Conservation (phyloP, 2,113 vertebrate species). For the Varanus salvator region DNA sequence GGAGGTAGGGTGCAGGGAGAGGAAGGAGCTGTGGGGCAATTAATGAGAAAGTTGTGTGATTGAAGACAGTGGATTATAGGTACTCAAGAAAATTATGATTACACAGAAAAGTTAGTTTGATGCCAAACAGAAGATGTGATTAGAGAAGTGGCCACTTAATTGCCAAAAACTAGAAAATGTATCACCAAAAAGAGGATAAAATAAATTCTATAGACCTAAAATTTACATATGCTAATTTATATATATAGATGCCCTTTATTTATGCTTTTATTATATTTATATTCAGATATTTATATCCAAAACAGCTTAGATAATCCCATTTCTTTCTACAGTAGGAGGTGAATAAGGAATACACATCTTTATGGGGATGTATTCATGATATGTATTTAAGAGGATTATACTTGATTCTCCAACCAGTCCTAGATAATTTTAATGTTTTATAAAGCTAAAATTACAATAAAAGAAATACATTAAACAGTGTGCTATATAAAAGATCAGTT, state of each 20-base stretch:
- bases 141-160: neutral
- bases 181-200: too few species aligned
- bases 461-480: neutral
- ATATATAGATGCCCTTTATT: too few species aligned
- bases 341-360: too few species aligned
- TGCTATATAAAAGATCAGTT: neutral
- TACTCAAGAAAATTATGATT: neutral
- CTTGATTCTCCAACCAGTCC: too few species aligned
- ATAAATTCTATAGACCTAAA: neutral
- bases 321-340: neutral
- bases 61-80: neutral
- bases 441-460: neutral
- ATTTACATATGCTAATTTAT: too few species aligned
- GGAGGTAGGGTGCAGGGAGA: neutral
- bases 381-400: neutral
- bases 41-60: neutral
- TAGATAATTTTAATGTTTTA: too few species aligned
- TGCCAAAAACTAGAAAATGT: too few species aligned
- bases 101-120: neutral
- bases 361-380: too few species aligned
- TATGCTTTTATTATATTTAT: too few species aligned
- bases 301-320: too few species aligned
- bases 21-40: neutral
- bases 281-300: too few species aligned
- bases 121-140: neutral